These are phyloP conservation scores for Pseudomyrmex sp. DNA, from an alignment of 1,140 invertebrate genomes.

Conservation along the genomic window DNA sequence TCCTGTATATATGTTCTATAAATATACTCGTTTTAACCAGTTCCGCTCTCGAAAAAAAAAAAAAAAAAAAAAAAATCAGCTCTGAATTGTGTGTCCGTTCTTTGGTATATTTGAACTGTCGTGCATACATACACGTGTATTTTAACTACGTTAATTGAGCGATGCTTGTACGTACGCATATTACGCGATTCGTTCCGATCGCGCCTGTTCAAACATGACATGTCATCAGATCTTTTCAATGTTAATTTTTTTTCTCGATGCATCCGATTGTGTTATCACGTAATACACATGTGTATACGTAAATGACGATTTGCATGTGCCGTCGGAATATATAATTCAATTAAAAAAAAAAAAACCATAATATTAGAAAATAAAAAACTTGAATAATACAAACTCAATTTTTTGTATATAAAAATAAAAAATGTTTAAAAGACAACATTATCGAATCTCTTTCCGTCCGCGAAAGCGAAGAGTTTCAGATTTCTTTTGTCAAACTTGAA, in stretches of 20 bases:
- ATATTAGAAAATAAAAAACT: no score
- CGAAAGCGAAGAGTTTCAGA: no score
- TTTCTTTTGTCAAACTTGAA: no score
- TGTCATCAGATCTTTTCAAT: not conserved
- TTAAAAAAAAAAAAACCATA: no score
- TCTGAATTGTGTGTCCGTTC: not conserved
- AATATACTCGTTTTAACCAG: conserved; percentile 5
- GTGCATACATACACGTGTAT: not conserved
- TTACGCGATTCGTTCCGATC: not conserved
- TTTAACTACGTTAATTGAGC: conserved; percentile 9
- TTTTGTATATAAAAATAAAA: no score
- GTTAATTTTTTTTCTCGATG: conserved; percentile 33
- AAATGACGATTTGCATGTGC: not conserved
- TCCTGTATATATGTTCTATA: no score
- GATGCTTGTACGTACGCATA: not conserved
- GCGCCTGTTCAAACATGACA: conserved; percentile 37
- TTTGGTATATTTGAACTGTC: conserved; percentile 14
- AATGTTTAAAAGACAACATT: no score
- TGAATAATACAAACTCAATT: no score
- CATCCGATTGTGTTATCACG: conserved; percentile 41
- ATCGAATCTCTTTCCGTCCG: no score
- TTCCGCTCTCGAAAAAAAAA: not conserved
- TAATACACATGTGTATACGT: not conserved
- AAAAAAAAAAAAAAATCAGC: not conserved
- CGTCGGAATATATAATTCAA: conserved; percentile 6